phyloP scores from a whole-genome alignment of 2,888 invertebrate genomes.

The Thelaira solivaga region DNA sequence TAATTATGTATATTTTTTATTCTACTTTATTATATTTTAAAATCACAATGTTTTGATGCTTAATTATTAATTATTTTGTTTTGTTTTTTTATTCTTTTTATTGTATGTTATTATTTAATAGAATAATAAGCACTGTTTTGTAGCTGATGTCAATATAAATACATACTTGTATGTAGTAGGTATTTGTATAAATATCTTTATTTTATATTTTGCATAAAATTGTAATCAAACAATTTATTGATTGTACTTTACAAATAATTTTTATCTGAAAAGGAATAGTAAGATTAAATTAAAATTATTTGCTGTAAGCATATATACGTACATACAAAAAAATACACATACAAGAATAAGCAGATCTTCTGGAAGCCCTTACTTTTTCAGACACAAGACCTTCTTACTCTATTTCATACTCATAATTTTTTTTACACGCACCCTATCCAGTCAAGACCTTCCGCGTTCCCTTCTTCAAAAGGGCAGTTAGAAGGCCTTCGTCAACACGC shows the following conservation, averaged over 20 bases:
- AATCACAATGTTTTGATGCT: slow-evolving; percentile 29
- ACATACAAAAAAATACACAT: not conserved
- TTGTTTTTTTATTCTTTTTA: not conserved
- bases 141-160: not conserved
- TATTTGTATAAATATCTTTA: not conserved
- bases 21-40: slow-evolving; percentile 16
- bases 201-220: not conserved
- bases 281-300: not conserved
- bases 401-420: no score
- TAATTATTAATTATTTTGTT: not conserved
- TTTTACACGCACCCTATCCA: no score
- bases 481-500: no score
- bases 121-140: slow-evolving; percentile 28
- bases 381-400: no score
- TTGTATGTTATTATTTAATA: slow-evolving; percentile 30
- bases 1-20: not conserved
- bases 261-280: slow-evolving; percentile 2
- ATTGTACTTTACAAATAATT: not conserved
- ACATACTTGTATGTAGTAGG: no score
- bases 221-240: slow-evolving; percentile 9
- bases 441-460: no score
- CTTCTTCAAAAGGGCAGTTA: no score
- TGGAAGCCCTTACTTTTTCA: no score
- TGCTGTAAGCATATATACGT: not conserved
- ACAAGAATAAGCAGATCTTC: no score